Evolutionary conservation across 2,888 invertebrate species (phyloP).

Genomic region (Ophion ellenae): DNA sequence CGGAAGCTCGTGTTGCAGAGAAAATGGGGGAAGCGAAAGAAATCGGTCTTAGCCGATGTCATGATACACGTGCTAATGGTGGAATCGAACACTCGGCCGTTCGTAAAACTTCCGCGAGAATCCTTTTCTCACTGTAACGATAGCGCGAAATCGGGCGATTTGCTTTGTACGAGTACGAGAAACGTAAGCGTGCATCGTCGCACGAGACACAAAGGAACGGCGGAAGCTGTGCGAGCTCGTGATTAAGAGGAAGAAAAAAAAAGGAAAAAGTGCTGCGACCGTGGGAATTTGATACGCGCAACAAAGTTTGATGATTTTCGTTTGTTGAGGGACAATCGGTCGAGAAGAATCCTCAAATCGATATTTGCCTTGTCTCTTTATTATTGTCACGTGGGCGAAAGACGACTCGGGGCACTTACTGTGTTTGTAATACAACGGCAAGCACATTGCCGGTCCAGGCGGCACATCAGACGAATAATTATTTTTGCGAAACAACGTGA

Average conservation of each 20-base stretch:
- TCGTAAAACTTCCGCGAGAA: background rate
- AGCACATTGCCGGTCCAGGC: background rate
- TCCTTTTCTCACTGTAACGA: background rate
- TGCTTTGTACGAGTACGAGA: background rate
- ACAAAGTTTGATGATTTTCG: background rate
- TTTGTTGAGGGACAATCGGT: background rate
- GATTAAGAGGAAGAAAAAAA: too few species aligned
- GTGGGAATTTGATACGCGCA: background rate
- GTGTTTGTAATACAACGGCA: background rate
- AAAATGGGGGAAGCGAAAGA: constrained; percentile 10
- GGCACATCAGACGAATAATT: background rate
- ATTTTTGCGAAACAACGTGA: background rate
- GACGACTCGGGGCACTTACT: background rate
- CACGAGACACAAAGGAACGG: background rate
- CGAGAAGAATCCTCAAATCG: background rate
- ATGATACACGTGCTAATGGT: constrained; percentile 16
- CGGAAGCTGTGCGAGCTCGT: background rate
- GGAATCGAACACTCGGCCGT: background rate
- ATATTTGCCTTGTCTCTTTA: background rate
- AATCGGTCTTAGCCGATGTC: background rate
- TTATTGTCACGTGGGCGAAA: background rate
- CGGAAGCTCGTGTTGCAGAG: background rate
- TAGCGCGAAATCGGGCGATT: background rate
- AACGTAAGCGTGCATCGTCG: background rate
- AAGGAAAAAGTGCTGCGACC: background rate